Evolutionary conservation across 2,888 invertebrate species (phyloP).

Genomic region (Sisyra nigra): DNA sequence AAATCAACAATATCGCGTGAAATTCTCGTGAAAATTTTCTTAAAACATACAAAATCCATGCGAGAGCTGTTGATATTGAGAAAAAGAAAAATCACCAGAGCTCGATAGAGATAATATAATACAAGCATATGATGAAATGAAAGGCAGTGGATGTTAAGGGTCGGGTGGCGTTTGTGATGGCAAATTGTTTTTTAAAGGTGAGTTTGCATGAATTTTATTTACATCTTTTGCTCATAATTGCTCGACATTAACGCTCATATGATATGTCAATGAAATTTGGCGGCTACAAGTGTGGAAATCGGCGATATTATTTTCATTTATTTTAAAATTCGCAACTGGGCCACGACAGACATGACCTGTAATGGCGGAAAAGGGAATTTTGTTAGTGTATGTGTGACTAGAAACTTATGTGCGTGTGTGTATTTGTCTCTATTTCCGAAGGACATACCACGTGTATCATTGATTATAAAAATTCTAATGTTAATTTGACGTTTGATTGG

Average conservation of each 20-base stretch:
- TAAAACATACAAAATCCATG: not conserved
- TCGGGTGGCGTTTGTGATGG: conserved; percentile 65
- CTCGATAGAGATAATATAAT: not conserved
- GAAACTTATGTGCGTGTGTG: too few relatives aligned
- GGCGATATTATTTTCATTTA: too few relatives aligned
- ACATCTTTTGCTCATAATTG: not conserved
- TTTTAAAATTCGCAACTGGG: conserved; percentile 5
- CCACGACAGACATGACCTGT: conserved; percentile 8
- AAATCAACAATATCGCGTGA: too few relatives aligned
- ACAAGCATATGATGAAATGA: conserved; percentile 14
- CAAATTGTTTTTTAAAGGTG: conserved; percentile 63
- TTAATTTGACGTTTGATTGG: too few relatives aligned
- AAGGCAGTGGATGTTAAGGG: conserved; percentile 60
- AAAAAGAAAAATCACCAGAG: conserved; percentile 8
- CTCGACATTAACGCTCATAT: not conserved
- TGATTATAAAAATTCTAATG: too few relatives aligned
- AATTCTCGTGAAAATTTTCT: too few relatives aligned
- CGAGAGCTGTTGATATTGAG: not conserved
- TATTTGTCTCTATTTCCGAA: conserved; percentile 2
- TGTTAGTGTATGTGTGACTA: not conserved
- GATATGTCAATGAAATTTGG: not conserved
- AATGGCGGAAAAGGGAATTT: conserved; percentile 8
- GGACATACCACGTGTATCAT: conserved; percentile 8
- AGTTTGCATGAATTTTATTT: conserved; percentile 24
- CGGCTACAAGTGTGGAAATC: not conserved